Evolutionary conservation across 92 coral and sea anemone species (phyloP).

Genomic region (Plumapathes pennacea): DNA sequence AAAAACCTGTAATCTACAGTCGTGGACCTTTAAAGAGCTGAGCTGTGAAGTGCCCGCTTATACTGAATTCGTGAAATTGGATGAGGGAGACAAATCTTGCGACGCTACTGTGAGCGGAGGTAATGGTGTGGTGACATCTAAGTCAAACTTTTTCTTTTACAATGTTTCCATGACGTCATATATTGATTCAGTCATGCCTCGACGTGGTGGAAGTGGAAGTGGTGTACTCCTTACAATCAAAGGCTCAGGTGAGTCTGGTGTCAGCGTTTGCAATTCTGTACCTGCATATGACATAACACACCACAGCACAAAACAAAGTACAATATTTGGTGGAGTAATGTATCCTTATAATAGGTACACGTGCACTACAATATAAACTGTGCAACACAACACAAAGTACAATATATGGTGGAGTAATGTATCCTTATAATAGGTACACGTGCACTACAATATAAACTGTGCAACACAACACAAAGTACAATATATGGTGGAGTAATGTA

Average conservation of each 20-base stretch:
- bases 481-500: too few species aligned
- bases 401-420: too few species aligned
- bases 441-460: too few species aligned
- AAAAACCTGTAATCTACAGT: slow-evolving; percentile 1
- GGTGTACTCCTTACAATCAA: slow-evolving; percentile 48
- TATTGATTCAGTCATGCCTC: slow-evolving; percentile 36
- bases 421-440: too few species aligned
- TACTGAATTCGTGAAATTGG: slow-evolving; percentile 2
- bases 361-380: too few species aligned
- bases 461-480: too few species aligned
- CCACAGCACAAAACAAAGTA: too few species aligned
- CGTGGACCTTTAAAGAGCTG: slow-evolving; percentile 7
- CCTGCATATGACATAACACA: too few species aligned
- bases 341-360: too few species aligned
- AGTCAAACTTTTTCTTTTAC: slow-evolving; percentile 30
- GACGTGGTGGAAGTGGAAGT: slow-evolving; percentile 72
- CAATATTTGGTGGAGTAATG: too few species aligned
- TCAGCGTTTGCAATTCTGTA: too few species aligned
- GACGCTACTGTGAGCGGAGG: slow-evolving; percentile 15
- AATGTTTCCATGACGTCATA: slow-evolving; percentile 44
- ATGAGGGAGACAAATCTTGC: slow-evolving; percentile 23
- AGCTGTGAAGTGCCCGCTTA: slow-evolving; percentile 32
- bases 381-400: too few species aligned
- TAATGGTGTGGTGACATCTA: slow-evolving; percentile 3
- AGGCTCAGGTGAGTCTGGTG: slow-evolving; percentile 62